phyloP scores from a whole-genome alignment of 2,113 vertebrate species.

The Mungos mungo region DNA sequence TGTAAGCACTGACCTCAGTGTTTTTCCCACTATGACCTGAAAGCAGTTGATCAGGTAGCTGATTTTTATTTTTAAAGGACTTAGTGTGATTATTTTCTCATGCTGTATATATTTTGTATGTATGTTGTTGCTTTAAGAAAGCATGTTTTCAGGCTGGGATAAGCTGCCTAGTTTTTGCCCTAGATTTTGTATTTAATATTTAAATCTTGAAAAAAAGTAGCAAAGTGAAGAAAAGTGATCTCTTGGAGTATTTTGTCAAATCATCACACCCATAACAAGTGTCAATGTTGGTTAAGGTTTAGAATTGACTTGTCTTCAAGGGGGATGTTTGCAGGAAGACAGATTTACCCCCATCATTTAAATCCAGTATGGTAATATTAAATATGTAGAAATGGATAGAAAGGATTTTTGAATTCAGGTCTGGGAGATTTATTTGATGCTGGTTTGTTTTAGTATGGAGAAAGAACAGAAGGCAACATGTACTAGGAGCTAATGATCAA shows the following conservation, averaged over 20 bases:
- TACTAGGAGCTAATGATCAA: not conserved
- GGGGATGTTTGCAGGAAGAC: not conserved
- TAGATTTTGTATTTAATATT: conserved; percentile 28
- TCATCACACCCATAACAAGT: not conserved
- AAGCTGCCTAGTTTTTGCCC: not conserved
- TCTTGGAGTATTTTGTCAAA: not conserved
- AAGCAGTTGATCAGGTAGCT: not conserved
- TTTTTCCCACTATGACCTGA: not conserved
- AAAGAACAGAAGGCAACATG: not conserved
- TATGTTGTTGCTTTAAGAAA: not conserved
- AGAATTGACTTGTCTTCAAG: not conserved
- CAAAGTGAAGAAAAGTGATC: not conserved
- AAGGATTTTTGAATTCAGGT: not conserved
- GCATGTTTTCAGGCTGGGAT: not conserved
- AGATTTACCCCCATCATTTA: not conserved
- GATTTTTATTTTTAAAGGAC: not conserved
- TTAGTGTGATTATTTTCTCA: not conserved
- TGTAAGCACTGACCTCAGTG: not conserved
- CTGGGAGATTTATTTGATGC: not conserved
- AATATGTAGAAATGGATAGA: not conserved
- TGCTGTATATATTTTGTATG: not conserved
- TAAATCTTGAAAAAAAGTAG: conserved; percentile 25
- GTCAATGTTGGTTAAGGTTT: not conserved
- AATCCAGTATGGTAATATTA: not conserved
- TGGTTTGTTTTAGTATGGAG: not conserved